These are phyloP conservation scores for Phthorimaea operculella DNA, from an alignment of 1,140 invertebrate species.

Conservation along the genomic window DNA sequence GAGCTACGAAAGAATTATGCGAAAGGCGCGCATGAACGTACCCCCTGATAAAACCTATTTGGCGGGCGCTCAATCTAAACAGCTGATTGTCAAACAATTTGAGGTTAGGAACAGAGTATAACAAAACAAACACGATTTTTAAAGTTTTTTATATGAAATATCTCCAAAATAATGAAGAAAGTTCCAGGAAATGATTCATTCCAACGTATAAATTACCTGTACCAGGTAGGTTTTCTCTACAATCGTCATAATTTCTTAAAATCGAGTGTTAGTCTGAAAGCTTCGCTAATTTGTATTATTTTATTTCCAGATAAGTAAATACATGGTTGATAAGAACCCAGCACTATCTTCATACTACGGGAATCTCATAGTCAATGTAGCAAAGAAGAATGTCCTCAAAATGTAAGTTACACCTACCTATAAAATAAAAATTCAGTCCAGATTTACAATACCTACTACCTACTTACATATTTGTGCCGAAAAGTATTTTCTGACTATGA, in stretches of 20 bases:
- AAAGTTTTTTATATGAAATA: no score
- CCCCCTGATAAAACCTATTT: no score
- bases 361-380: conserved; percentile 63
- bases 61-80: no score
- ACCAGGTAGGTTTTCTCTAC: conserved; percentile 50
- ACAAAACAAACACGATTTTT: no score
- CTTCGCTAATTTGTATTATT: conserved; percentile 1
- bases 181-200: conserved; percentile 67
- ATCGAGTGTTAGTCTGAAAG: neutral
- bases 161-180: conserved; percentile 38
- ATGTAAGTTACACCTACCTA: conserved; percentile 59
- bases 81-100: no score
- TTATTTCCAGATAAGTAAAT: conserved; percentile 62
- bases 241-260: neutral
- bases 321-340: conserved; percentile 48
- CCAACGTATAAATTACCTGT: conserved; percentile 70
- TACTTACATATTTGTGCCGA: no score
- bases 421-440: no score
- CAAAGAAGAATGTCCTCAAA: conserved; percentile 69
- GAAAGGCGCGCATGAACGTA: no score
- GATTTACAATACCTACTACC: no score
- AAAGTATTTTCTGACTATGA: no score
- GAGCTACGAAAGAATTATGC: no score
- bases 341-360: conserved; percentile 61
- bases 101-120: no score